A percentile compares a stretch with the other conserved stretches of the same genome.
These are phyloP conservation scores for Phoxinus dragarum DNA, from an alignment of 2,797 vertebrate genomes.

Conservation along the genomic window DNA sequence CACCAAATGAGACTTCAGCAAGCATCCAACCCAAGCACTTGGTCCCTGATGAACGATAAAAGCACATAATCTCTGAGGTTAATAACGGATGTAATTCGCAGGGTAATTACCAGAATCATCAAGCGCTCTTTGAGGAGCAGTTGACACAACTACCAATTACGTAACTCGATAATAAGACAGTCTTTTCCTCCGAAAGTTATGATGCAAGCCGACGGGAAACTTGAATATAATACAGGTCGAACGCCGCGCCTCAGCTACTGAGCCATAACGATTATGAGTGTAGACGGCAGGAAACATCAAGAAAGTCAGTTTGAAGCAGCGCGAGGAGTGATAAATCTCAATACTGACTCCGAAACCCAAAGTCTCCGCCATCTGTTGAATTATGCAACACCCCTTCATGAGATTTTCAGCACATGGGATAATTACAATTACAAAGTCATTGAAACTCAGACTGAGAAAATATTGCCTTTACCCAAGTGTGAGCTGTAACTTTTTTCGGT, in stretches of 20 bases:
- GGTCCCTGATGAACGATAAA: constrained; percentile 17
- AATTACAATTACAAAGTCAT: constrained; percentile 58
- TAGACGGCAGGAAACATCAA: constrained; percentile 6
- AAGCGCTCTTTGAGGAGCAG: constrained; percentile 28
- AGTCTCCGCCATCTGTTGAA: constrained; percentile 51
- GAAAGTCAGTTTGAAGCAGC: constrained; percentile 39
- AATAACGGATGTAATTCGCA: constrained; percentile 30
- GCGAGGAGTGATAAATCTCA: constrained; percentile 31
- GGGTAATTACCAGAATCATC: constrained; percentile 46
- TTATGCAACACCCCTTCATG: constrained; percentile 59
- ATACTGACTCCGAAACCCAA: constrained; percentile 30
- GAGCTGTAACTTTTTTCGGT: constrained; percentile 51
- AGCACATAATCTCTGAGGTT: constrained; percentile 33
- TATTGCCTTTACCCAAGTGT: constrained; percentile 59
- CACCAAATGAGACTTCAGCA: not conserved
- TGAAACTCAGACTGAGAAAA: constrained; percentile 57
- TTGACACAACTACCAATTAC: constrained; percentile 49
- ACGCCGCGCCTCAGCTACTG: constrained; percentile 13
- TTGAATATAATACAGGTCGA: constrained; percentile 26
- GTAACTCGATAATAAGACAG: constrained; percentile 29
- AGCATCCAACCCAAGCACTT: constrained; percentile 17
- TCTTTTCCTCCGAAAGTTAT: constrained; percentile 34
- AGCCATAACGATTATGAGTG: constrained; percentile 28
- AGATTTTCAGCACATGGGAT: constrained; percentile 45
- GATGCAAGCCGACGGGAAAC: constrained; percentile 8